Base-by-base conservation (phyloP, 2,888 invertebrate genomes). In the Galerucella calmariensis region DNA sequence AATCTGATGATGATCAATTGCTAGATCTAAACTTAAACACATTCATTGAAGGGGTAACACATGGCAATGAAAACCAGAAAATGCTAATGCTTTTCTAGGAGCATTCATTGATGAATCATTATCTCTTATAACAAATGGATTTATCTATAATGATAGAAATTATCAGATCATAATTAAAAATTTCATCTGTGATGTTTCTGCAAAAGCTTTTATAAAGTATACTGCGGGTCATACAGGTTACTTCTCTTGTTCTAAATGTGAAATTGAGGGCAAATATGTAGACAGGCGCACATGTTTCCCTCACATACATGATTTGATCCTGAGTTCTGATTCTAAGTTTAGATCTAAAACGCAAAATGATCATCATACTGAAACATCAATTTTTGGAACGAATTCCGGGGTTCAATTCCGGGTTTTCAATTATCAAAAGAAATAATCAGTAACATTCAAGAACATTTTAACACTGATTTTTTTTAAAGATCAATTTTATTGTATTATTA, bases 211-310 rank as follows among this genome's bases (percentile, higher is more conserved):
- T 63, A 51, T 51, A 51, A 51, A 51, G 12, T 51, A 14, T 51
- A 51, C 51, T 51, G 51, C 51, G n/a, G 1, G 51, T 51, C 51
- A 51, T 51, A 51, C 51, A 51, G 51, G 51, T 51, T 46, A 46
- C 46, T 46, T 46, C n/a, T 14, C 51, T 51, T 81, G 81, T 67
- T 75, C 78, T 35, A 79, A 79, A 69, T 82, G 80, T 76, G 61
- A 72, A 59, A 41, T 74, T 62, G 63, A 77, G 14, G 81, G 80
- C 56, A 61, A 68, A 61, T 75, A 69, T 59, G 12, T 59, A 9
- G 59, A 65, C 44, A 62, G 78, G 56, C 69, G 74, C 3, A 63
- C 75, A 61, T 80, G 62, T 70, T 80, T 79, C 75, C 74, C 76
- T 16, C 0, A 24, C 24, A 63, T 62, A 70, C 46, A 11, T 1